These are phyloP conservation scores for Hypanus sabinus DNA, from an alignment of 2,113 vertebrate genomes.

Conservation along the genomic window DNA sequence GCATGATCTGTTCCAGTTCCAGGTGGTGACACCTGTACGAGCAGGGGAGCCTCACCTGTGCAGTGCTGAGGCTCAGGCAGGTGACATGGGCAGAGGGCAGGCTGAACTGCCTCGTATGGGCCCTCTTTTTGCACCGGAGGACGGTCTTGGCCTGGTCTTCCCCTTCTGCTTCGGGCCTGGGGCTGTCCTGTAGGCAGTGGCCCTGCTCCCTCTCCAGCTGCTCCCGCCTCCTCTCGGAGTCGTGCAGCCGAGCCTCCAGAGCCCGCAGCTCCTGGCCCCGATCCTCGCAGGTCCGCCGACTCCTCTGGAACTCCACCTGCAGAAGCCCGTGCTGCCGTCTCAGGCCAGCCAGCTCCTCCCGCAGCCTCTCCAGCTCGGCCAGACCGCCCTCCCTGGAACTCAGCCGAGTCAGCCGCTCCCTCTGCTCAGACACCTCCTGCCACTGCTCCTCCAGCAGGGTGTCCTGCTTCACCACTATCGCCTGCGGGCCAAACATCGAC, in stretches of 20 bases:
- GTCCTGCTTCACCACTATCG: slow-evolving; percentile 72
- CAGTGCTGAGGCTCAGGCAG: background rate
- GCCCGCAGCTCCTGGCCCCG: slow-evolving; percentile 46
- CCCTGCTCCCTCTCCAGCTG: slow-evolving; percentile 58
- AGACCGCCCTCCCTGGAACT: slow-evolving; percentile 53
- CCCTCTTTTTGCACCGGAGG: slow-evolving; percentile 37
- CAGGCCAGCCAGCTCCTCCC: slow-evolving; percentile 64
- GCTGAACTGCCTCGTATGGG: slow-evolving; percentile 53
- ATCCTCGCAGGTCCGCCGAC: slow-evolving; percentile 56
- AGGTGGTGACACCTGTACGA: too few species aligned
- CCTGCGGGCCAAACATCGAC: slow-evolving; percentile 49
- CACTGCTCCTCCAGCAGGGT: slow-evolving; percentile 66
- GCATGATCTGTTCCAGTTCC: too few species aligned
- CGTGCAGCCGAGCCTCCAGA: slow-evolving; percentile 66
- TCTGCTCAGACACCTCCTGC: slow-evolving; percentile 51
- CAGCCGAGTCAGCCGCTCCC: slow-evolving; percentile 51
- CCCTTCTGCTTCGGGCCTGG: slow-evolving; percentile 41
- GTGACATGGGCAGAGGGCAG: slow-evolving; percentile 47
- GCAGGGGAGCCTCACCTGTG: accelerated
- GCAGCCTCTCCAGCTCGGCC: slow-evolving; percentile 42
- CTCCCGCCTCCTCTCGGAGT: slow-evolving; percentile 64
- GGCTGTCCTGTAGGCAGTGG: background rate
- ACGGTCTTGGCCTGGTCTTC: slow-evolving; percentile 42
- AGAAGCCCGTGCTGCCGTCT: slow-evolving; percentile 74
- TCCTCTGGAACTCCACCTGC: slow-evolving; percentile 74